Evolutionary conservation across 2,113 vertebrate genomes (phyloP).

Genomic region (Syngnathus typhle): DNA sequence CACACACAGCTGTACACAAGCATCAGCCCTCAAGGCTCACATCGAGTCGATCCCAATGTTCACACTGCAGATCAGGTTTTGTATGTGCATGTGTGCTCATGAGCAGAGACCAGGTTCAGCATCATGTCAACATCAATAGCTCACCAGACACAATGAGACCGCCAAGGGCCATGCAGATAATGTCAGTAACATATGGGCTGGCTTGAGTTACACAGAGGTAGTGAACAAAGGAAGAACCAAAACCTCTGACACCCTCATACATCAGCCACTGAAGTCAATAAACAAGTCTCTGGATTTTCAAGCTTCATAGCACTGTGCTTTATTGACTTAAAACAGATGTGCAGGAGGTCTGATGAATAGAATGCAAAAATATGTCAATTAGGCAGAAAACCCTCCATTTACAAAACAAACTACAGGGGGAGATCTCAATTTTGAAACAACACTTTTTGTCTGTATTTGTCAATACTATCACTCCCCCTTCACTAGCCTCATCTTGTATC

Average conservation of each 20-base stretch:
- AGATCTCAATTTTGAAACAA: too few species aligned
- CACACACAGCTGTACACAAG: neutral
- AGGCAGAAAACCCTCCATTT: neutral
- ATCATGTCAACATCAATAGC: conserved; percentile 57
- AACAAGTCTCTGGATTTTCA: conserved; percentile 33
- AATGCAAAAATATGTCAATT: neutral
- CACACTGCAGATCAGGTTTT: conserved; percentile 29
- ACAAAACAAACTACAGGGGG: neutral
- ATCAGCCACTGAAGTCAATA: conserved; percentile 46
- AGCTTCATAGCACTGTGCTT: conserved; percentile 1
- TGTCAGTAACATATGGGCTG: conserved; percentile 27
- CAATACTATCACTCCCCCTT: too few species aligned
- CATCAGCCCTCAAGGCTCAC: conserved; percentile 17
- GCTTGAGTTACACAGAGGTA: conserved; percentile 38
- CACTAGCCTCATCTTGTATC: too few species aligned
- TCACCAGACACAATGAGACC: conserved; percentile 44
- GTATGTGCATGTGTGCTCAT: conserved; percentile 17
- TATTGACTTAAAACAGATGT: conserved; percentile 31
- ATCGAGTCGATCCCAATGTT: conserved; percentile 22
- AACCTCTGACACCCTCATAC: conserved; percentile 41
- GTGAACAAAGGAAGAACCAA: conserved; percentile 21
- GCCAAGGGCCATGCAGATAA: conserved; percentile 23
- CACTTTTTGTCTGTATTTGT: too few species aligned
- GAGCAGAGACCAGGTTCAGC: conserved; percentile 25
- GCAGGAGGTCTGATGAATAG: conserved; percentile 23